Conservation (phyloP, 2,113 vertebrate genomes). For the Anhinga rufa region DNA sequence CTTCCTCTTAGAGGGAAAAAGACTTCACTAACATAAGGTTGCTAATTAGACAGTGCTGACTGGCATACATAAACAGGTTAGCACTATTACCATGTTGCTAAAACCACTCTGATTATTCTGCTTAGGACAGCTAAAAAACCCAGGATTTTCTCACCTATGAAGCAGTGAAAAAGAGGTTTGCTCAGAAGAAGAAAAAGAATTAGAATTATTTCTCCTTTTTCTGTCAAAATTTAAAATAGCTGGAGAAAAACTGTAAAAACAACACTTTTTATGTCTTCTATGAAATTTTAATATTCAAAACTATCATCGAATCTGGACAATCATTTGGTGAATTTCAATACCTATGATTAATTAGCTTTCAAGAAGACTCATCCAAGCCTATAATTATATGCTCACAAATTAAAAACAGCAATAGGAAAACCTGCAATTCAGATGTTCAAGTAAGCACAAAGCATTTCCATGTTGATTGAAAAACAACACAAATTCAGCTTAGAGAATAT, state of each 20-base stretch:
- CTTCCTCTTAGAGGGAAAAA: neutral
- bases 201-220: neutral
- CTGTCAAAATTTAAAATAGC: neutral
- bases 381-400: neutral
- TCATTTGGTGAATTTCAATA: neutral
- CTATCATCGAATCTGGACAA: neutral
- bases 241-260: neutral
- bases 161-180: neutral
- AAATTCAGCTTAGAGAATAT: neutral
- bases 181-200: neutral
- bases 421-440: neutral
- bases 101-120: neutral
- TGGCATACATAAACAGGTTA: neutral
- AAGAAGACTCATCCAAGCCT: neutral
- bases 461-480: neutral
- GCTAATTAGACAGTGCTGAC: neutral
- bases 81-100: neutral
- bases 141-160: neutral
- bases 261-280: neutral
- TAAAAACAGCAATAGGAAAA: neutral
- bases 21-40: neutral
- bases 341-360: neutral
- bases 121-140: neutral
- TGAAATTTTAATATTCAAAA: neutral
- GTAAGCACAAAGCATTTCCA: neutral